Percentiles rank a stretch among this genome's conserved stretches.
Conservation (phyloP, 2,797 vertebrate genomes). For the Crenuchus spilurus region DNA sequence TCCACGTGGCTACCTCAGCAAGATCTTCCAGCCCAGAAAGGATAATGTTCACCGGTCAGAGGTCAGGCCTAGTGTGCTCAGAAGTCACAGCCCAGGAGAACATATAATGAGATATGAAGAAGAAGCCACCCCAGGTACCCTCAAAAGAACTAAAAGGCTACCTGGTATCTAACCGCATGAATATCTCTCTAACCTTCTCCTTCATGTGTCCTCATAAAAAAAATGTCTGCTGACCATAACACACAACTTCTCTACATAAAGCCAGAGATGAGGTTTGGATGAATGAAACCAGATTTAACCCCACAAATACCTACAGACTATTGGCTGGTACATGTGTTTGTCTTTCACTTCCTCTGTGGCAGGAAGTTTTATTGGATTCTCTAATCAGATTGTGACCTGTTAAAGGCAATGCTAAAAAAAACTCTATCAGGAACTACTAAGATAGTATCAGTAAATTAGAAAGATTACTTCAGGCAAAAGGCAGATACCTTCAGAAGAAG, state of each 20-base stretch:
- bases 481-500: neutral
- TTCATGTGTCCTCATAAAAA: no score
- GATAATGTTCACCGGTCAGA: conserved; percentile 74
- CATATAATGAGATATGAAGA: conserved; percentile 65
- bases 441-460: neutral
- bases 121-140: conserved; percentile 80
- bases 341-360: neutral
- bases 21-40: conserved; percentile 81
- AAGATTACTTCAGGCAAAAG: neutral
- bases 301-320: neutral
- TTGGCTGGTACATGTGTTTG: neutral
- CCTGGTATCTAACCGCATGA: conserved; percentile 58
- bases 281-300: neutral
- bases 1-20: conserved; percentile 80
- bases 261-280: neutral
- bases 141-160: conserved; percentile 65
- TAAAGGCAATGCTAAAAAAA: neutral
- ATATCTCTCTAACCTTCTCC: conserved; percentile 25
- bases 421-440: neutral
- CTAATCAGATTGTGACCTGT: neutral
- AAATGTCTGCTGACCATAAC: neutral
- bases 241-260: neutral
- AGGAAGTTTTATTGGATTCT: neutral
- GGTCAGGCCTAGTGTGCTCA: conserved; percentile 56
- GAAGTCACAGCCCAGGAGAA: conserved; percentile 52